A percentile compares a stretch with the other conserved stretches of the same genome.
phyloP scores from a whole-genome alignment of 2,888 invertebrate genomes.

The Drosophila robusta region DNA sequence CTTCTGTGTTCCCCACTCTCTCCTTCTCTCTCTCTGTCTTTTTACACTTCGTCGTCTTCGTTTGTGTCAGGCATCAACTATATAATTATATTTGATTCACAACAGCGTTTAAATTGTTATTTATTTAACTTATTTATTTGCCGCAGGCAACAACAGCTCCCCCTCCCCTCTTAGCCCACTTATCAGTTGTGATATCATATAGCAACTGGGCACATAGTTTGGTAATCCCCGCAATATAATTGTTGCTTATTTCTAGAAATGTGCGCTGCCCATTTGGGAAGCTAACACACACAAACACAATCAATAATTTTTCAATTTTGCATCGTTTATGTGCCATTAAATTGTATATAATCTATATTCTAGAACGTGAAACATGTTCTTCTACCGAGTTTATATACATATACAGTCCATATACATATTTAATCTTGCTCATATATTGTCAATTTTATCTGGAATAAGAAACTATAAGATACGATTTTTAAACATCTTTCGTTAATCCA shows the following conservation, averaged over 20 bases:
- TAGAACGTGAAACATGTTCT: no score
- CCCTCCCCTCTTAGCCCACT: background rate
- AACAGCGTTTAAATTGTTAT: conserved; percentile 43
- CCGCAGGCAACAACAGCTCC: background rate
- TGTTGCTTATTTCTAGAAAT: conserved; percentile 21
- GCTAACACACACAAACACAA: no score
- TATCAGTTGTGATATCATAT: conserved; percentile 12
- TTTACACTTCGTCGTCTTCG: conserved; percentile 20
- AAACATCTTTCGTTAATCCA: no score
- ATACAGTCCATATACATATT: no score
- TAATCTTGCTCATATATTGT: no score
- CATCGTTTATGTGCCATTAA: no score
- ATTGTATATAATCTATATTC: no score
- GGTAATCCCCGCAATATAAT: conserved; percentile 16
- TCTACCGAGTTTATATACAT: no score
- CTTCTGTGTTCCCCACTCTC: conserved; percentile 11
- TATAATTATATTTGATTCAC: conserved; percentile 48
- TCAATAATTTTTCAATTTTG: no score
- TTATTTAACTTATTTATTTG: conserved; percentile 48
- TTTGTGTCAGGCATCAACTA: conserved; percentile 26
- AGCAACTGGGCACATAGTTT: background rate
- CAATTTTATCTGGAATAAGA: no score
- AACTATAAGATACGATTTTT: no score
- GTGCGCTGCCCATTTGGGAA: background rate
- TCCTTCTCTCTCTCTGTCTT: conserved; percentile 3